Evolutionary conservation across 2,113 vertebrate species (phyloP).

Genomic region (Myotis brandtii): DNA sequence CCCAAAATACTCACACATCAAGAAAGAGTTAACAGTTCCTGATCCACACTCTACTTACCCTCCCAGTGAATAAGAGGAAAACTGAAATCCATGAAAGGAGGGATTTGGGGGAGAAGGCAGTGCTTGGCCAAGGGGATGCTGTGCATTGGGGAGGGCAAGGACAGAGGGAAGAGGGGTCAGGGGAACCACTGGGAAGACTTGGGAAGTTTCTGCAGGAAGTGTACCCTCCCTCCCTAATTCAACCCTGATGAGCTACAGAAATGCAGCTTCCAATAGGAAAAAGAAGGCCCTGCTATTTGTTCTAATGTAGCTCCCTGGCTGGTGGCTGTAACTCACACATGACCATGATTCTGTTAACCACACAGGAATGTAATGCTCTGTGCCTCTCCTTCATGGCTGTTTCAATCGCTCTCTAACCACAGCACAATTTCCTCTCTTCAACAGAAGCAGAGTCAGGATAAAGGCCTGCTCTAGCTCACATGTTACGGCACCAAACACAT

Average conservation of each 20-base stretch:
- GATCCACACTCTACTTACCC: rapidly evolving
- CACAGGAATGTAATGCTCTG: background rate
- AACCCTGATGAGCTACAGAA: background rate
- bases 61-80: too few species aligned
- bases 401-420: rapidly evolving
- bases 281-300: background rate
- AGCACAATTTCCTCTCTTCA: rapidly evolving
- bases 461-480: background rate
- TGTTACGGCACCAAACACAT: rapidly evolving
- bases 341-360: too few species aligned
- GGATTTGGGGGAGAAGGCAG: background rate
- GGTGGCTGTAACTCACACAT: background rate
- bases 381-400: background rate
- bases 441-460: rapidly evolving
- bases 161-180: background rate
- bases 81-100: rapidly evolving
- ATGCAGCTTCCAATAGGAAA: background rate
- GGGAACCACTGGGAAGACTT: background rate
- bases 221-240: too few species aligned
- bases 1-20: background rate
- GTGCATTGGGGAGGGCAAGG: background rate
- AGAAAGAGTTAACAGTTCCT: background rate
- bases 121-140: background rate
- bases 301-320: background rate
- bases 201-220: background rate